Percentiles rank a stretch among this genome's conserved stretches.
Conservation (phyloP, 2,113 vertebrate species). For the Thermophis baileyi region DNA sequence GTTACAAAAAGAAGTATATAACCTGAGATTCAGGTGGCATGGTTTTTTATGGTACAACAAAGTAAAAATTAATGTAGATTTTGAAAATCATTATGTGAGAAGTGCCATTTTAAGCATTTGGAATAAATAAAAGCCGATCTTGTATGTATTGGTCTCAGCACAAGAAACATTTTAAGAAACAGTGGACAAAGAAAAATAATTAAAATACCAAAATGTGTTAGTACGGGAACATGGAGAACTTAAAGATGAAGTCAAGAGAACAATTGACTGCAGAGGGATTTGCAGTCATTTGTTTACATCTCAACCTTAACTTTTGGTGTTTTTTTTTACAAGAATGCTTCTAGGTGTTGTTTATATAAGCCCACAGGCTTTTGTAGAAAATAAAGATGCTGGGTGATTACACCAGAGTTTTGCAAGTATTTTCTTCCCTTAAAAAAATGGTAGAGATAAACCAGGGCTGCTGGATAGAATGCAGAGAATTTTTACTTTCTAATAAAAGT, state of each 20-base stretch:
- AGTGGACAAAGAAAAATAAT: neutral
- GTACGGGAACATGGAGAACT: neutral
- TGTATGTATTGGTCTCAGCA: neutral
- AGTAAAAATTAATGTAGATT: neutral
- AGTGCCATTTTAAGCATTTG: neutral
- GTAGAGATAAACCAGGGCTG: neutral
- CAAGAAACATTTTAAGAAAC: neutral
- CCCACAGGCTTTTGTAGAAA: neutral
- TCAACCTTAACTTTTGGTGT: neutral
- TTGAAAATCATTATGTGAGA: neutral
- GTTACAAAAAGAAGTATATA: neutral
- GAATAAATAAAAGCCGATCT: neutral
- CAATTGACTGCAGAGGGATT: neutral
- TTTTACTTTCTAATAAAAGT: neutral
- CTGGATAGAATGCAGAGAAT: neutral
- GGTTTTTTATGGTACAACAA: neutral
- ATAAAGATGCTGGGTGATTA: neutral
- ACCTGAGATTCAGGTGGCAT: neutral
- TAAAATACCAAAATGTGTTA: neutral
- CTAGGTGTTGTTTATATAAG: neutral
- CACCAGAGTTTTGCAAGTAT: neutral
- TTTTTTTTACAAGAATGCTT: neutral
- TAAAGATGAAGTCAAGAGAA: neutral
- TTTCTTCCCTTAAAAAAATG: neutral
- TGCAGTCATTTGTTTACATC: neutral